Evolutionary conservation across 2,797 vertebrate genomes (phyloP).

Genomic region (Gambusia yucatana): DNA sequence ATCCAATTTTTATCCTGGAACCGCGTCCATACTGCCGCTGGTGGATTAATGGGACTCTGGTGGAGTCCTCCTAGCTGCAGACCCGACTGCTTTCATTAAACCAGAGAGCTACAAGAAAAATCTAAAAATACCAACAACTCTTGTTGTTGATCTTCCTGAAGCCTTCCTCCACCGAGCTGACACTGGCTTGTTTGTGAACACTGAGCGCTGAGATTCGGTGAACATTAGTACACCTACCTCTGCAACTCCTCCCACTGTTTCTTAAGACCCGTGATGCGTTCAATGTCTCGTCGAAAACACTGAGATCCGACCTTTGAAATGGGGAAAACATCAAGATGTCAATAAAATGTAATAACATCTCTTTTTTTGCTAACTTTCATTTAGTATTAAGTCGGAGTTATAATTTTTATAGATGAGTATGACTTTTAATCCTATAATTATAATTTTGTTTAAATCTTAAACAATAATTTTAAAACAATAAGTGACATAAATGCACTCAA

Average conservation of each 20-base stretch:
- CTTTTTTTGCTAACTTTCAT: too few relatives aligned
- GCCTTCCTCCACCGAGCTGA: background rate
- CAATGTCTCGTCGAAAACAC: conserved; percentile 29
- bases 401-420: background rate
- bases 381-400: background rate
- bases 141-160: background rate
- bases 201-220: background rate
- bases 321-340: too few relatives aligned
- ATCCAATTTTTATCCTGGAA: conserved; percentile 47
- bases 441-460: background rate
- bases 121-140: background rate
- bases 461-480: background rate
- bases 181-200: background rate
- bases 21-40: conserved; percentile 49
- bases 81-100: background rate
- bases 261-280: conserved; percentile 35
- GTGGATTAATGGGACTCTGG: background rate
- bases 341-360: too few relatives aligned
- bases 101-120: background rate
- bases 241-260: conserved; percentile 52
- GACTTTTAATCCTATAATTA: background rate
- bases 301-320: too few relatives aligned
- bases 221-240: conserved; percentile 13
- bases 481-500: background rate
- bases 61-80: background rate